A percentile compares a stretch with the other conserved stretches of the same genome.
phyloP scores from a whole-genome alignment of 2,888 invertebrate species.

The Malachius bipustulatus region DNA sequence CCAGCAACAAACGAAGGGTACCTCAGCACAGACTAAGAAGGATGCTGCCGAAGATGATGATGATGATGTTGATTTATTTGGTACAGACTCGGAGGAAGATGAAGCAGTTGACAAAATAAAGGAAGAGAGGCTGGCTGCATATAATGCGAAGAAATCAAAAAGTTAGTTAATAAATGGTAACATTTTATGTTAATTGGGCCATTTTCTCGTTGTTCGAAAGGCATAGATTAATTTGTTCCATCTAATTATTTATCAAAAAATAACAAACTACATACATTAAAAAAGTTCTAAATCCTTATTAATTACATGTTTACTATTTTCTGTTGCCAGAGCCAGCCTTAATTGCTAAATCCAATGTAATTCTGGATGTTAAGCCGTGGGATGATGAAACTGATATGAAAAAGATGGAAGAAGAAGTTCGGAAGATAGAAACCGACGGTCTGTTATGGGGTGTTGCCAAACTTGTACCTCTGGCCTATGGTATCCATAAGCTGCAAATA shows the following conservation, averaged over 20 bases:
- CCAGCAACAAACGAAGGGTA: constrained; percentile 21
- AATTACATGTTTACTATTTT: constrained; percentile 5
- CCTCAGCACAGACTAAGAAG: constrained; percentile 18
- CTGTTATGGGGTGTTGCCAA: constrained; percentile 90
- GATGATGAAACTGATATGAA: constrained; percentile 91
- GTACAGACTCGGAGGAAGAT: constrained; percentile 64
- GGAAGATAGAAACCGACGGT: constrained; percentile 70
- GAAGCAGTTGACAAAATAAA: constrained; percentile 63
- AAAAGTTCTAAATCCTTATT: neutral
- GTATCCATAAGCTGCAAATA: constrained; percentile 86
- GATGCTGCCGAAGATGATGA: constrained; percentile 39
- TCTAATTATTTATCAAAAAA: no score
- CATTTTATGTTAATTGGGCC: no score
- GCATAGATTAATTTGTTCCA: constrained; percentile 3
- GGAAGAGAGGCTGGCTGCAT: constrained; percentile 78
- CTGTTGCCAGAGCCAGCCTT: constrained; percentile 58
- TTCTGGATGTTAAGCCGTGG: constrained; percentile 89
- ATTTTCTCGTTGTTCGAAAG: no score
- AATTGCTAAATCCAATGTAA: constrained; percentile 89
- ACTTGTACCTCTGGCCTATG: constrained; percentile 82
- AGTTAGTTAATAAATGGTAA: no score
- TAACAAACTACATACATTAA: no score
- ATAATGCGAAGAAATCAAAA: constrained; percentile 83
- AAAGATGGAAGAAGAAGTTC: constrained; percentile 66
- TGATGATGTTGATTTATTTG: constrained; percentile 71